phyloP scores from a whole-genome alignment of 2,888 invertebrate species.

The Anodontia alba region DNA sequence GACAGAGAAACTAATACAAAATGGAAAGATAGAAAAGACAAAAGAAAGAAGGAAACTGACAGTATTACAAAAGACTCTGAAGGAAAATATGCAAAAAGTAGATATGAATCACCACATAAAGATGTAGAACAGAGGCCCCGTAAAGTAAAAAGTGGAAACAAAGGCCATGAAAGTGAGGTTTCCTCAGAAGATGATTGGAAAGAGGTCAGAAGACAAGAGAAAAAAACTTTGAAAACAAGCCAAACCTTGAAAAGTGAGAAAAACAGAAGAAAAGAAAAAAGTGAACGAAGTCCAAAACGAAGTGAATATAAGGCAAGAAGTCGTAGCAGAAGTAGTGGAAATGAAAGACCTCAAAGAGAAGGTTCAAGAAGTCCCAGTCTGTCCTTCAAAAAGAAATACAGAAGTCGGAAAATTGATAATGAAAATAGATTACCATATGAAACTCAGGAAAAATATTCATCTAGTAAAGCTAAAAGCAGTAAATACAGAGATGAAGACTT shows the following conservation, averaged over 20 bases:
- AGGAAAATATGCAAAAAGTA: not conserved
- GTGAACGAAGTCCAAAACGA: not conserved
- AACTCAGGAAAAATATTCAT: not conserved
- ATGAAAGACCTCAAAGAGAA: not conserved
- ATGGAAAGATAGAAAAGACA: constrained; percentile 13
- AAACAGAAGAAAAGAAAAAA: not conserved
- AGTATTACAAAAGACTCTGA: not conserved
- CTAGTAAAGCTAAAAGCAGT: not conserved
- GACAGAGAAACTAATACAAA: constrained; percentile 1
- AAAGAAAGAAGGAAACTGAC: not conserved
- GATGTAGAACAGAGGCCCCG: not conserved
- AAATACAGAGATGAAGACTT: not conserved
- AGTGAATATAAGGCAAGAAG: not conserved
- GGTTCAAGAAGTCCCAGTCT: not conserved
- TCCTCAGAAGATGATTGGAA: not conserved
- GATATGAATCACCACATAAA: not conserved
- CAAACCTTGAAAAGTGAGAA: not conserved
- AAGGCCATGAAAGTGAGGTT: not conserved
- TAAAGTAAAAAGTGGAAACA: not conserved
- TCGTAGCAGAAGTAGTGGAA: not conserved
- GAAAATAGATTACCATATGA: not conserved
- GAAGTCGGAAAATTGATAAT: not conserved
- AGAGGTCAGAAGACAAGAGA: not conserved
- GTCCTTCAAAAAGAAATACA: not conserved
- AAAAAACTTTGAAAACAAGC: not conserved